A percentile compares a stretch with the other conserved stretches of the same genome.
phyloP scores from a whole-genome alignment of 2,113 vertebrate genomes.

The Microcebus lehilahytsara region DNA sequence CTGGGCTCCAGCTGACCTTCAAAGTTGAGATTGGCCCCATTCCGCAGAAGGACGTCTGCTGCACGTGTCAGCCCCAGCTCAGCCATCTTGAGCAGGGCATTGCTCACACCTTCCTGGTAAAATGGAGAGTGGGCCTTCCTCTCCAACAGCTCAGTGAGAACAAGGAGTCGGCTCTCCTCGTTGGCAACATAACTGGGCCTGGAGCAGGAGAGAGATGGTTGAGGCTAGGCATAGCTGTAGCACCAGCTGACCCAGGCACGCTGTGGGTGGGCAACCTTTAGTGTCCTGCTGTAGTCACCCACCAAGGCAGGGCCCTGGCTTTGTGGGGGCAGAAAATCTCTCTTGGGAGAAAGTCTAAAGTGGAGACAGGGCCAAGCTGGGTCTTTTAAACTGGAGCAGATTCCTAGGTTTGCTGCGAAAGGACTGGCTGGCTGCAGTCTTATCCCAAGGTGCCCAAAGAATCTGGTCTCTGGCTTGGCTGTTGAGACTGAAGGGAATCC shows the following conservation, averaged over 20 bases:
- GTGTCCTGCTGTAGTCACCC: background rate
- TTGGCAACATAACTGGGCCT: slow-evolving; percentile 75
- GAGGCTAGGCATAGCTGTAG: too few species aligned
- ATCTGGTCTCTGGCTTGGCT: background rate
- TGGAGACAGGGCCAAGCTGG: background rate
- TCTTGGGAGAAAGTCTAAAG: background rate
- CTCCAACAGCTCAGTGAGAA: slow-evolving; percentile 88
- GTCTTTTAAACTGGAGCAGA: background rate
- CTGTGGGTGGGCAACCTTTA: background rate
- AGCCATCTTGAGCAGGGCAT: slow-evolving; percentile 90
- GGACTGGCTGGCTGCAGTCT: background rate
- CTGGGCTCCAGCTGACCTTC: slow-evolving; percentile 84
- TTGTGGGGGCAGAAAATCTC: background rate
- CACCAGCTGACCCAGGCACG: too few species aligned
- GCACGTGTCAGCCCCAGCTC: slow-evolving; percentile 87
- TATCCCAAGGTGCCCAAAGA: background rate
- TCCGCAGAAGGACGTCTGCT: slow-evolving; percentile 88
- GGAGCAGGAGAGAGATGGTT: background rate
- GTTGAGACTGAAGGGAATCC: background rate
- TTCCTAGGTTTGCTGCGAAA: background rate
- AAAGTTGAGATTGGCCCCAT: slow-evolving; percentile 92
- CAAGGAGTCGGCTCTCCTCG: slow-evolving; percentile 73
- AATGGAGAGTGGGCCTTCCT: slow-evolving; percentile 89
- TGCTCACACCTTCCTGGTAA: slow-evolving; percentile 93
- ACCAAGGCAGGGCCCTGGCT: too few species aligned